Evolutionary conservation across 2,888 invertebrate genomes (phyloP).

Genomic region (Colletes collaris): DNA sequence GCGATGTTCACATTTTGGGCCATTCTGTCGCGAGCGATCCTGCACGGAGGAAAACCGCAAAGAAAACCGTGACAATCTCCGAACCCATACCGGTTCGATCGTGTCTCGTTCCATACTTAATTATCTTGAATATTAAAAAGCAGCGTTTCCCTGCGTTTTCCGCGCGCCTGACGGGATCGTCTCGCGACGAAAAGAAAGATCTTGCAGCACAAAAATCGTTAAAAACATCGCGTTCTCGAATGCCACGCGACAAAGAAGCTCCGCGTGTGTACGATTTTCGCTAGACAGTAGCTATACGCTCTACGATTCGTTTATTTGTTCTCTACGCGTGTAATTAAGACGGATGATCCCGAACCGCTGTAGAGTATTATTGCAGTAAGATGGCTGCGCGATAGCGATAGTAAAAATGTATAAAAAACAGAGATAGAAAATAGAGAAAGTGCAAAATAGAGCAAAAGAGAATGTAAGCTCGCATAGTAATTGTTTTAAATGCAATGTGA

Average conservation of each 20-base stretch:
- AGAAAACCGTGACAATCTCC: background rate
- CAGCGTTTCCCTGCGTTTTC: background rate
- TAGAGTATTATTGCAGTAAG: constrained; percentile 38
- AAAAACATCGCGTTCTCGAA: constrained; percentile 16
- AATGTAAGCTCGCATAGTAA: constrained; percentile 51
- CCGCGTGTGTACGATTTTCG: constrained; percentile 1
- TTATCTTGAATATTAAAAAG: background rate
- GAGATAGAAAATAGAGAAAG: constrained; percentile 28
- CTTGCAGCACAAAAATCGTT: constrained; percentile 36
- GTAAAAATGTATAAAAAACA: constrained; percentile 29
- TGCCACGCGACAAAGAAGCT: constrained; percentile 3
- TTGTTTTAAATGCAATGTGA: constrained; percentile 61
- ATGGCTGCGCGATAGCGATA: constrained; percentile 32
- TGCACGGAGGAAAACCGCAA: background rate
- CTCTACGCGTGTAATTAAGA: background rate
- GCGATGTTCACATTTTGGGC: background rate
- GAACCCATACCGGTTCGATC: too few relatives aligned
- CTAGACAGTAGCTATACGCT: constrained; percentile 23
- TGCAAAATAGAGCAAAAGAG: constrained; percentile 33
- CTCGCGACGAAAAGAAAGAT: constrained; percentile 51
- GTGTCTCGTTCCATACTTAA: background rate
- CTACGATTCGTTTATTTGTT: background rate
- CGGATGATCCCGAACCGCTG: constrained; percentile 12
- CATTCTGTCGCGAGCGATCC: constrained; percentile 9
- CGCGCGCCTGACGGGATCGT: background rate